Percentiles rank a stretch among this genome's conserved stretches.
Evolutionary conservation across 2,797 vertebrate species (phyloP).

Genomic region (Dermochelys coriacea): DNA sequence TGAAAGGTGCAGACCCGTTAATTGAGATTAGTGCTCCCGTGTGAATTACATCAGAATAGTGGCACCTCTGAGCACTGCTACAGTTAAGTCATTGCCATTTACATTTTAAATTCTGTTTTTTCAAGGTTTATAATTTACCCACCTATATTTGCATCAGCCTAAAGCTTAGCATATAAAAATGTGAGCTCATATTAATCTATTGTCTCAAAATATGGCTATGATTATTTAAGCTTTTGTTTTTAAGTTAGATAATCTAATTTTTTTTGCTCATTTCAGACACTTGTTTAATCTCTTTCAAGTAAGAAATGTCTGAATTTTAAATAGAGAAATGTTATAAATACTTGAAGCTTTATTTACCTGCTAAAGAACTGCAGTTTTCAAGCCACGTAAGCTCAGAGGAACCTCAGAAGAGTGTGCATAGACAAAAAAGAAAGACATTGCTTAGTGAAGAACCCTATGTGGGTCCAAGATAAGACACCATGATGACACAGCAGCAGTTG

Average conservation of each 20-base stretch:
- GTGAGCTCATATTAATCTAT: conserved; percentile 33
- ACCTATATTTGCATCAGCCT: conserved; percentile 30
- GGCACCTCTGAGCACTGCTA: conserved; percentile 21
- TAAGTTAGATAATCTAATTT: conserved; percentile 3
- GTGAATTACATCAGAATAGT: conserved; percentile 41
- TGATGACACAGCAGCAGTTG: background rate
- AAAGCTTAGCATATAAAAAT: conserved; percentile 36
- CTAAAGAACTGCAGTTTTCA: conserved; percentile 43
- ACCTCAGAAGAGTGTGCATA: background rate
- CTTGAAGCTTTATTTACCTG: conserved; percentile 61
- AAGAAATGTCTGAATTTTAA: conserved; percentile 54
- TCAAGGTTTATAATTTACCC: conserved; percentile 49
- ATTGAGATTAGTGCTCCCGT: conserved; percentile 50
- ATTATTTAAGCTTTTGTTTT: conserved; percentile 26
- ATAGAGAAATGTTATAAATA: conserved; percentile 49
- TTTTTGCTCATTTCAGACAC: conserved; percentile 8
- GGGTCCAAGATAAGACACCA: background rate
- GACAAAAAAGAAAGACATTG: background rate
- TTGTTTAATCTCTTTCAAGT: conserved; percentile 27
- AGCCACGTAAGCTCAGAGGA: background rate
- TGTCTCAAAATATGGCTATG: background rate
- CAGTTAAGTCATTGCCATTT: background rate
- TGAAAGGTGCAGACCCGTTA: conserved; percentile 20
- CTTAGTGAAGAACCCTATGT: background rate
- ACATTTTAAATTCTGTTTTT: conserved; percentile 30